Evolutionary conservation across 2,888 invertebrate species (phyloP).

Genomic region (Scotopteryx bipunctaria): DNA sequence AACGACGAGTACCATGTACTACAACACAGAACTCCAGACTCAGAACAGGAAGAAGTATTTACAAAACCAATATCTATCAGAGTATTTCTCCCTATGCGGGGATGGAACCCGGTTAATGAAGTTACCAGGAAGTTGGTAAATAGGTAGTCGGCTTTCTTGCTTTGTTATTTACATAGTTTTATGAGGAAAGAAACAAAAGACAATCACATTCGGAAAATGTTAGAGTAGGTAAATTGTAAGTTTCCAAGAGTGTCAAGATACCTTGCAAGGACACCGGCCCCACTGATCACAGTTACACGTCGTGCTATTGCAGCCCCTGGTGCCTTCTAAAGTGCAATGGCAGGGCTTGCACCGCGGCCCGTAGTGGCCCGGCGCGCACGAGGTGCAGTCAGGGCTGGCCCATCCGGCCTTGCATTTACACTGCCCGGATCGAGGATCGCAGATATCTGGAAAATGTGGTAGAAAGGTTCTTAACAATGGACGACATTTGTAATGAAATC

Average conservation of each 20-base stretch:
- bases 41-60: too few species aligned
- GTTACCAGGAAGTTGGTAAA: too few species aligned
- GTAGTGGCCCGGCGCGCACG: slow-evolving; percentile 93
- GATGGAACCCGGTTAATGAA: too few species aligned
- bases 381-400: slow-evolving; percentile 89
- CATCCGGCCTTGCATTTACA: slow-evolving; percentile 91
- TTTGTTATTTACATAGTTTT: too few species aligned
- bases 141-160: too few species aligned
- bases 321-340: slow-evolving; percentile 90
- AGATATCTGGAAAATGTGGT: slow-evolving; percentile 85
- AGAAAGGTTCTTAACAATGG: background rate
- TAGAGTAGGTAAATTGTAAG: background rate
- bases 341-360: slow-evolving; percentile 94
- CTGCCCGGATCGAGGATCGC: slow-evolving; percentile 85
- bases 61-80: too few species aligned
- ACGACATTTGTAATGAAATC: too few species aligned
- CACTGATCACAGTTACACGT: slow-evolving; percentile 87
- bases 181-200: too few species aligned
- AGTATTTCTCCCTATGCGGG: too few species aligned
- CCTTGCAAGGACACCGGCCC: slow-evolving; percentile 96
- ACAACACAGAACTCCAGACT: too few species aligned
- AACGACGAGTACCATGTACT: too few species aligned
- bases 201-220: too few species aligned
- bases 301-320: slow-evolving; percentile 80
- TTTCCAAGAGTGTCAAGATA: slow-evolving; percentile 50